Evolutionary conservation across 2,113 vertebrate genomes (phyloP).

Genomic region (Sapayoa aenigma): DNA sequence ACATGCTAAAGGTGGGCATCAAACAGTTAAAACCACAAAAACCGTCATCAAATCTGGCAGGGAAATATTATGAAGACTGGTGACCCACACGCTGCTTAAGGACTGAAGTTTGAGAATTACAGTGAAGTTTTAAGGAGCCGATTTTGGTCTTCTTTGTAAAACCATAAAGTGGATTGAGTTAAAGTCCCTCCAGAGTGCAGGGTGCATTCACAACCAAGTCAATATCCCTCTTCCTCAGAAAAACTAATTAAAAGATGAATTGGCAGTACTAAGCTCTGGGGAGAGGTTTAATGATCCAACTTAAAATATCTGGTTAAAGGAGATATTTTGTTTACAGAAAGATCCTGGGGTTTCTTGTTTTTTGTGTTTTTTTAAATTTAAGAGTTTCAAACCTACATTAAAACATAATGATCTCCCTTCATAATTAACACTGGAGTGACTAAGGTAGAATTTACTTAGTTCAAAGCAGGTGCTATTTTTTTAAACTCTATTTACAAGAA

Average conservation of each 20-base stretch:
- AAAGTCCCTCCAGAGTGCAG: neutral
- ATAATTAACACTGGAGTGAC: neutral
- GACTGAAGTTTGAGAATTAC: neutral
- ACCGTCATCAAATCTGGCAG: neutral
- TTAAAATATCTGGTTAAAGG: neutral
- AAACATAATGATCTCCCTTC: neutral
- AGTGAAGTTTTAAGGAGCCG: neutral
- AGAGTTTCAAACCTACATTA: neutral
- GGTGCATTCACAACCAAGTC: neutral
- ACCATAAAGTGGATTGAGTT: neutral
- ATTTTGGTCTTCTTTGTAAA: neutral
- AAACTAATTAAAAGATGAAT: constrained; percentile 1
- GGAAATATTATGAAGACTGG: neutral
- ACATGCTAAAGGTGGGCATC: neutral
- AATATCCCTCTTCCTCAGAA: neutral
- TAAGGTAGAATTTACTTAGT: neutral
- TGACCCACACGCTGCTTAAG: neutral
- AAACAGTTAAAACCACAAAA: neutral
- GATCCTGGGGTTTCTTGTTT: neutral
- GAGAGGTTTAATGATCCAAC: neutral
- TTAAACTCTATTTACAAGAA: neutral
- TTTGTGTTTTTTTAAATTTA: neutral
- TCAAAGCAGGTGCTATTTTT: neutral
- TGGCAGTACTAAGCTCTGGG: neutral
- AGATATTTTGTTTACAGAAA: neutral